These are phyloP conservation scores for Lithosia quadra DNA, from an alignment of 2,888 invertebrate species.

Conservation along the genomic window DNA sequence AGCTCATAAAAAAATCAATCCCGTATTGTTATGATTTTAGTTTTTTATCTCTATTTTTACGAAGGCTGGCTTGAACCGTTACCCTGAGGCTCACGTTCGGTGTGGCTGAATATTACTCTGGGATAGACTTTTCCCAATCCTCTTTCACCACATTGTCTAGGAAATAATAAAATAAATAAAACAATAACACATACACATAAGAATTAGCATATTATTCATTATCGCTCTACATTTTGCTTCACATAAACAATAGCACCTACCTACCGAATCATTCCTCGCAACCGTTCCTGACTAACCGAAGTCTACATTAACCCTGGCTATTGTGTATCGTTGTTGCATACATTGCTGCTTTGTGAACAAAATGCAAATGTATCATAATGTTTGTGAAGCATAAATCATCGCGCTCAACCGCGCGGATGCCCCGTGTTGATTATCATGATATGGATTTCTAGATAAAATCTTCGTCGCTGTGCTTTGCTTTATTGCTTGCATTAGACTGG, in stretches of 20 bases:
- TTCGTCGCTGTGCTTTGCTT: slow-evolving; percentile 54
- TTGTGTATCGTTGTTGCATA: slow-evolving; percentile 53
- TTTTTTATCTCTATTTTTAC: too few species aligned
- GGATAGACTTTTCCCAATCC: too few species aligned
- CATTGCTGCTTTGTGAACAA: slow-evolving; percentile 65
- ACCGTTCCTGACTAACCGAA: slow-evolving; percentile 53
- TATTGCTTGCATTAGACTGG: slow-evolving; percentile 32
- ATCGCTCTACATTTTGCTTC: slow-evolving; percentile 50
- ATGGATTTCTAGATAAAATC: slow-evolving; percentile 66
- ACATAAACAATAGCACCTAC: slow-evolving; percentile 55
- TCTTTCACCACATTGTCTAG: not conserved
- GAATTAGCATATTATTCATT: slow-evolving; percentile 50
- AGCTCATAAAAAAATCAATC: too few species aligned
- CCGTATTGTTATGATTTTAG: too few species aligned
- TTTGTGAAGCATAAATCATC: slow-evolving; percentile 71
- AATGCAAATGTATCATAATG: slow-evolving; percentile 75
- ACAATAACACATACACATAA: slow-evolving; percentile 32
- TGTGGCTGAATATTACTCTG: too few species aligned
- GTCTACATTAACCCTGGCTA: slow-evolving; percentile 55
- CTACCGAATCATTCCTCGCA: slow-evolving; percentile 49
- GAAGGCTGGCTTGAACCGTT: too few species aligned
- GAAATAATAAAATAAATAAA: slow-evolving; percentile 2
- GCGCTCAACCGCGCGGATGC: slow-evolving; percentile 63
- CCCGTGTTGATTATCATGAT: slow-evolving; percentile 70
- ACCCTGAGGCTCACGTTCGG: too few species aligned